Evolutionary conservation across 2,888 invertebrate species (phyloP).

Genomic region (Nudaria mundana): DNA sequence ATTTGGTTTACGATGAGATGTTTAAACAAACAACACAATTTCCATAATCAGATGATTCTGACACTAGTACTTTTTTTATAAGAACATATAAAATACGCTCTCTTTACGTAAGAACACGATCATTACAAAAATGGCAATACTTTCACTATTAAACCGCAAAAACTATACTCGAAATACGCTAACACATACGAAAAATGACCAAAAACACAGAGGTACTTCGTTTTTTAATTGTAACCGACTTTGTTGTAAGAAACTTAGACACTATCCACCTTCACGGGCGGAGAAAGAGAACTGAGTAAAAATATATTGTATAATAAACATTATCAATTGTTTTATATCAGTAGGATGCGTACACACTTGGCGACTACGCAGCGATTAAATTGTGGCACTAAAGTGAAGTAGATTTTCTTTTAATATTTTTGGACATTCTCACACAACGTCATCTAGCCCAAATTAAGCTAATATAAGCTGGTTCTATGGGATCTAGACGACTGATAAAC

Average conservation of each 20-base stretch:
- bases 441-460: no score
- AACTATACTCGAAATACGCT: slow-evolving; percentile 1
- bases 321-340: slow-evolving; percentile 38
- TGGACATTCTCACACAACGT: no score
- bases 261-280: slow-evolving; percentile 22
- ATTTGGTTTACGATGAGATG: slow-evolving; percentile 14
- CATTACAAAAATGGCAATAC: slow-evolving; percentile 17
- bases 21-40: slow-evolving; percentile 12
- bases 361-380: slow-evolving; percentile 14
- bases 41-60: slow-evolving; percentile 18
- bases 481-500: no score
- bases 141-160: slow-evolving; percentile 20
- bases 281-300: slow-evolving; percentile 27
- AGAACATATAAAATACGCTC: slow-evolving; percentile 10
- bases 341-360: slow-evolving; percentile 17
- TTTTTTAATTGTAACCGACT: background rate
- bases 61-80: slow-evolving; percentile 14
- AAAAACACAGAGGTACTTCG: slow-evolving; percentile 13
- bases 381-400: slow-evolving; percentile 4
- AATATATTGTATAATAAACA: slow-evolving; percentile 22
- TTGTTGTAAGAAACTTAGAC: slow-evolving; percentile 4
- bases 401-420: no score
- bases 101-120: slow-evolving; percentile 22
- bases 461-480: no score
- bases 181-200: slow-evolving; percentile 8